Evolutionary conservation across 2,888 invertebrate genomes (phyloP).

Genomic region (Cheilosia pagana): DNA sequence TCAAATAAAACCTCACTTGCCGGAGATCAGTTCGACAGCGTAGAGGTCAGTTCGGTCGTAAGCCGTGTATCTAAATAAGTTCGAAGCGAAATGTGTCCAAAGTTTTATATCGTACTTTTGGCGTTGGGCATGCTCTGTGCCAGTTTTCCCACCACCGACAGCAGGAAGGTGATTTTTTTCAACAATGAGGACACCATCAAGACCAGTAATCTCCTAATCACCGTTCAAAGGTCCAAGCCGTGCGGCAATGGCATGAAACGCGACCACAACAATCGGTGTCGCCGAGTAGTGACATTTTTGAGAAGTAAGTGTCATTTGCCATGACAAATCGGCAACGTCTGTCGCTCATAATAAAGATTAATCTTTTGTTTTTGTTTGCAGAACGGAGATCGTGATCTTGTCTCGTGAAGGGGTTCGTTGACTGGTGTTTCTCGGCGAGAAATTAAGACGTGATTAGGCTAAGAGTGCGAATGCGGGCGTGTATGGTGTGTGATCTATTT

Average conservation of each 20-base stretch:
- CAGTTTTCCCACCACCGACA: slow-evolving; percentile 55
- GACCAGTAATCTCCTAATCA: slow-evolving; percentile 78
- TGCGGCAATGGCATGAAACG: slow-evolving; percentile 80
- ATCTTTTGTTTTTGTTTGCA: slow-evolving; percentile 32
- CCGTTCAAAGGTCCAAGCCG: slow-evolving; percentile 75
- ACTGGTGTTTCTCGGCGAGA: not conserved
- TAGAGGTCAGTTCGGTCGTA: slow-evolving; percentile 7
- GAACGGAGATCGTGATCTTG: slow-evolving; percentile 43
- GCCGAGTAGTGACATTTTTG: slow-evolving; percentile 78
- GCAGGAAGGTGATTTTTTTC: slow-evolving; percentile 79
- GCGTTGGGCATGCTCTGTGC: slow-evolving; percentile 75
- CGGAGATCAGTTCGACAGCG: slow-evolving; percentile 29
- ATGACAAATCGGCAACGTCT: not conserved
- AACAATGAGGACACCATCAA: slow-evolving; percentile 75
- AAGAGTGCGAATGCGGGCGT: slow-evolving; percentile 35
- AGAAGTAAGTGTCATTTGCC: slow-evolving; percentile 69
- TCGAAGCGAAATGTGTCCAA: slow-evolving; percentile 24
- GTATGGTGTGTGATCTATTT: slow-evolving; percentile 42
- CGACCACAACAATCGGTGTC: slow-evolving; percentile 80
- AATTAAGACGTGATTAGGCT: slow-evolving; percentile 9
- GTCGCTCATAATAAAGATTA: not conserved
- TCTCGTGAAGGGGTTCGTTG: slow-evolving; percentile 20
- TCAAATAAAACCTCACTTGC: slow-evolving; percentile 40
- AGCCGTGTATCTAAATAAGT: not conserved
- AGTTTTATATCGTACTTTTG: slow-evolving; percentile 56